Evolutionary conservation across 2,888 invertebrate species (phyloP).

Genomic region (Rhorus exstirpatorius): DNA sequence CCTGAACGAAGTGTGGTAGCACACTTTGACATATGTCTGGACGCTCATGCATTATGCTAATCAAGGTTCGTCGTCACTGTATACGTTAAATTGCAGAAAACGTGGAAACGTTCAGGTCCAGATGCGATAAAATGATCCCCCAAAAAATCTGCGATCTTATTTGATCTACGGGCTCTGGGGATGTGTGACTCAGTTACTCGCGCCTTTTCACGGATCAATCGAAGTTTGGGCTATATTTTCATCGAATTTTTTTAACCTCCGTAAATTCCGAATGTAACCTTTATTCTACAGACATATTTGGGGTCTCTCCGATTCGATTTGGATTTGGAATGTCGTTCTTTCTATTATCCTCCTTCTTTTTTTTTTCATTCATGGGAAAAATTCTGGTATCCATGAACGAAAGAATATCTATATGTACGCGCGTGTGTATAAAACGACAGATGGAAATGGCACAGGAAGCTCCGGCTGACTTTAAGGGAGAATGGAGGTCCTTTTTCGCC

Average conservation of each 20-base stretch:
- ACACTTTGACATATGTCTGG: no score
- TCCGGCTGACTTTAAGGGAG: slow-evolving; percentile 10
- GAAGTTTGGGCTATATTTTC: neutral
- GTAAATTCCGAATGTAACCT: neutral
- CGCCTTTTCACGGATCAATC: neutral
- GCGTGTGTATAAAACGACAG: slow-evolving; percentile 13
- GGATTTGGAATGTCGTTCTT: neutral
- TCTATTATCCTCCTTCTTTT: slow-evolving; percentile 15
- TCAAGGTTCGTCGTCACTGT: no score
- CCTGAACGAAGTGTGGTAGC: no score
- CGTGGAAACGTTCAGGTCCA: no score
- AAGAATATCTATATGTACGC: neutral
- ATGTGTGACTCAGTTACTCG: slow-evolving; percentile 3
- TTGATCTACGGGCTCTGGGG: neutral
- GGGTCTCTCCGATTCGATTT: slow-evolving; percentile 20
- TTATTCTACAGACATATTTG: neutral
- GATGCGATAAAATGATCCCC: neutral
- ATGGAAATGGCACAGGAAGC: slow-evolving; percentile 23
- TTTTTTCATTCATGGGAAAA: slow-evolving; percentile 30
- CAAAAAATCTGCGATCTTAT: neutral
- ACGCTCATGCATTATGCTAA: no score
- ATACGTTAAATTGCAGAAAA: no score
- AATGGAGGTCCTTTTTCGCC: neutral
- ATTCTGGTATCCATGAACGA: neutral
- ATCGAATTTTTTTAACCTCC: neutral